Conservation (phyloP, 2,888 invertebrate species). For the Chydorus sphaericus region DNA sequence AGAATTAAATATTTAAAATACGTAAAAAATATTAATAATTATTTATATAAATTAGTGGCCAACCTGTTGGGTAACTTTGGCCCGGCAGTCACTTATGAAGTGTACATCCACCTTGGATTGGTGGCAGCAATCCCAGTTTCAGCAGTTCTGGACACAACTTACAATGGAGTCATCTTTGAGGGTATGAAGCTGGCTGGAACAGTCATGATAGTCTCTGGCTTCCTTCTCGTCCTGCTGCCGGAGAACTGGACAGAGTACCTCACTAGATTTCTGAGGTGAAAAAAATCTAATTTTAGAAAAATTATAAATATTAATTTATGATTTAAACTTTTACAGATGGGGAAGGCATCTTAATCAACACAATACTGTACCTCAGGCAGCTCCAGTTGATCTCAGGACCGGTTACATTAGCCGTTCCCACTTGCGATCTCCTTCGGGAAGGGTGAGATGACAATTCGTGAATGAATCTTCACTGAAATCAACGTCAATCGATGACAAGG, state of each 20-base stretch:
- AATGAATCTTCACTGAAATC: too few species aligned
- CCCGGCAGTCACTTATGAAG: conserved; percentile 79
- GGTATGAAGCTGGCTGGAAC: conserved; percentile 94
- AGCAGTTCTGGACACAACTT: conserved; percentile 72
- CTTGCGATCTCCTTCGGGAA: conserved; percentile 78
- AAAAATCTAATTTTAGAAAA: conserved; percentile 17
- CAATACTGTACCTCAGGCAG: conserved; percentile 22
- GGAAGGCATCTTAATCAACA: conserved; percentile 46
- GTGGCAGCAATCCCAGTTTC: conserved; percentile 89
- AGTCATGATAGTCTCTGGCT: conserved; percentile 75
- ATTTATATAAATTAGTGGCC: conserved; percentile 47
- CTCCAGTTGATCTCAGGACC: conserved; percentile 55
- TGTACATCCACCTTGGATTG: conserved; percentile 85
- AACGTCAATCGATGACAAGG: too few species aligned
- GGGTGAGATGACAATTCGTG: conserved; percentile 68
- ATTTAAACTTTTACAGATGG: conserved; percentile 48
- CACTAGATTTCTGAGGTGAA: conserved; percentile 68
- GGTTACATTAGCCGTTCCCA: conserved; percentile 75
- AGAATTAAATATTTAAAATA: not conserved
- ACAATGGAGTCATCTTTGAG: conserved; percentile 72
- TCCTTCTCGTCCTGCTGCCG: conserved; percentile 85
- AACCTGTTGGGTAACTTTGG: conserved; percentile 89
- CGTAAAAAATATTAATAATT: not conserved
- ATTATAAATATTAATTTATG: conserved; percentile 15
- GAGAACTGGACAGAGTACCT: conserved; percentile 95